Evolutionary conservation across 1,140 invertebrate species (phyloP).

Genomic region (Popillia japonica): DNA sequence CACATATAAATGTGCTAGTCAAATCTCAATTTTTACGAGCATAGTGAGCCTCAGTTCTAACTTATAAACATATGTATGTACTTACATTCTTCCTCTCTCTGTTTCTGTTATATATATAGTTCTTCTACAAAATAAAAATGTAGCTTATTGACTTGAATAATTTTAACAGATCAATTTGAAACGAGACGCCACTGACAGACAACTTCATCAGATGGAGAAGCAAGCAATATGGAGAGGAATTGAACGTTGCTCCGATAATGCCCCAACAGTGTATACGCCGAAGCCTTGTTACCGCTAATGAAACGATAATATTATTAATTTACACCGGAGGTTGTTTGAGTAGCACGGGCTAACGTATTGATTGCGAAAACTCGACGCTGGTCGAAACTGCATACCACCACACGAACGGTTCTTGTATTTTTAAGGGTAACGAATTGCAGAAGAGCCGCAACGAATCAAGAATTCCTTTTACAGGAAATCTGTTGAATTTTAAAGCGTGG

Average conservation of each 20-base stretch:
- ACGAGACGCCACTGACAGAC: too few relatives aligned
- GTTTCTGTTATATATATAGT: too few relatives aligned
- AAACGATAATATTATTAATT: slow-evolving; percentile 36
- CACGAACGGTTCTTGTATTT: background rate
- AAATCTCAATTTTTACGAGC: too few relatives aligned
- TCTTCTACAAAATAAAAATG: too few relatives aligned
- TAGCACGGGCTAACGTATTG: background rate
- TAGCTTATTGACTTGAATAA: too few relatives aligned
- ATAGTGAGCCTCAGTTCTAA: too few relatives aligned
- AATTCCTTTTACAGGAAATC: background rate
- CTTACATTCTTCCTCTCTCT: too few relatives aligned
- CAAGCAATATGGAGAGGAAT: background rate
- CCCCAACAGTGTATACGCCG: background rate
- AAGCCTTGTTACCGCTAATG: slow-evolving; percentile 18
- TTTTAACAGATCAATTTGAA: too few relatives aligned
- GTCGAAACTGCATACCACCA: background rate
- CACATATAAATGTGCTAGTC: too few relatives aligned
- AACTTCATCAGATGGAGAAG: background rate
- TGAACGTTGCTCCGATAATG: background rate
- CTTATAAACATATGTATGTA: too few relatives aligned
- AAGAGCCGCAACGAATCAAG: background rate
- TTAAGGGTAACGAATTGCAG: background rate
- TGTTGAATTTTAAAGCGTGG: background rate
- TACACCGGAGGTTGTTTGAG: slow-evolving; percentile 16
- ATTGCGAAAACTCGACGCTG: background rate